A percentile compares a stretch with the other conserved stretches of the same genome.
Evolutionary conservation across 1,140 invertebrate genomes (phyloP).

Genomic region (Meteorus sp.): DNA sequence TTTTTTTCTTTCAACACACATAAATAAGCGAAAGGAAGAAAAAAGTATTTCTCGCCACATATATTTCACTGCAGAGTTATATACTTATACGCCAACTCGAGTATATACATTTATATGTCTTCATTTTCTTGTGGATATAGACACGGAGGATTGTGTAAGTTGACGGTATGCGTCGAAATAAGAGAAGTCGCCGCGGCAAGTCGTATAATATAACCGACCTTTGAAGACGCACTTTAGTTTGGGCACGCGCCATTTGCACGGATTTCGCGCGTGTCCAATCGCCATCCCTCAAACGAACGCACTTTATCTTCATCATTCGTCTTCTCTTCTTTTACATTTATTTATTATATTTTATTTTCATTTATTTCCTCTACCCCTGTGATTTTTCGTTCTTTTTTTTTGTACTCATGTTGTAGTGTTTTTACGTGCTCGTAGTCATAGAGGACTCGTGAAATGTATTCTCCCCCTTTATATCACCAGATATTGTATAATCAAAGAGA

Average conservation of each 20-base stretch:
- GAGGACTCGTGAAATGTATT: no score
- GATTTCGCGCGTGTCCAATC: slow-evolving; percentile 41
- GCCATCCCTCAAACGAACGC: slow-evolving; percentile 39
- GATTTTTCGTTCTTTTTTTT: no score
- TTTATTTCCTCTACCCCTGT: no score
- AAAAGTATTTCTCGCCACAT: no score
- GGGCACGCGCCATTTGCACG: slow-evolving; percentile 42
- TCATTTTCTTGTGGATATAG: neutral
- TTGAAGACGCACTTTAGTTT: slow-evolving; percentile 35
- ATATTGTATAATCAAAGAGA: no score
- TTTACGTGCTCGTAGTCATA: no score
- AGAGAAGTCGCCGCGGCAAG: slow-evolving; percentile 15
- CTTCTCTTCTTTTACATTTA: slow-evolving; percentile 13
- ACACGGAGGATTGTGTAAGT: slow-evolving; percentile 20
- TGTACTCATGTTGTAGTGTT: no score
- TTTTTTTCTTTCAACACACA: no score
- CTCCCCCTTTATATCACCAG: no score
- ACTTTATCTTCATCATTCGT: slow-evolving; percentile 27
- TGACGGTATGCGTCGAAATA: slow-evolving; percentile 20
- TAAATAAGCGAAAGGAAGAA: no score
- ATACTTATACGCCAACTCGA: no score
- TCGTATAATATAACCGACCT: slow-evolving; percentile 28
- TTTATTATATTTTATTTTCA: slow-evolving; percentile 1
- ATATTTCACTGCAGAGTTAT: no score
- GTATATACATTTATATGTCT: neutral